Conservation (phyloP, 2,113 vertebrate species). For the Otolemur garnettii region DNA sequence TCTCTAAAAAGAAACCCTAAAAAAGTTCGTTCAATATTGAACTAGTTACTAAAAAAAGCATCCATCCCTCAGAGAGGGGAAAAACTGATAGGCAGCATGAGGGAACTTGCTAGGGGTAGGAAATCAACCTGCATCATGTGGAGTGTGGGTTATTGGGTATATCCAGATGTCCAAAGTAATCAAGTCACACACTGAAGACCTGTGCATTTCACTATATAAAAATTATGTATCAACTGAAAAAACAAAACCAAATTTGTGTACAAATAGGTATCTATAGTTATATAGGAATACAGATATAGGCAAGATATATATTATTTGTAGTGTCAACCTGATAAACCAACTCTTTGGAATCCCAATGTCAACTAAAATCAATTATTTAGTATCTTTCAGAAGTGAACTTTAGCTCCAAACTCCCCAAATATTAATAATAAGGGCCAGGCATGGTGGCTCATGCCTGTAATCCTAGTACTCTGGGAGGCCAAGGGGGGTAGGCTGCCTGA, state of each 20-base stretch:
- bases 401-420: background rate
- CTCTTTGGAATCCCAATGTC: conserved; percentile 2
- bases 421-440: too few relatives aligned
- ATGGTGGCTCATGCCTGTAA: too few relatives aligned
- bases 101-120: background rate
- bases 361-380: background rate
- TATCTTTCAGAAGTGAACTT: background rate
- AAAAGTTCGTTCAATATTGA: background rate
- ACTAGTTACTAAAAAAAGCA: background rate
- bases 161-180: background rate
- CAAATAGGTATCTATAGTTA: background rate
- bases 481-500: too few relatives aligned
- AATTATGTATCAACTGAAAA: background rate
- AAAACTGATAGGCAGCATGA: background rate
- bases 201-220: background rate
- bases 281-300: too few relatives aligned
- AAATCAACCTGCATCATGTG: background rate
- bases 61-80: background rate
- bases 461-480: too few relatives aligned
- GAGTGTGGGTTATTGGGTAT: background rate
- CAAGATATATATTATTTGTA: background rate
- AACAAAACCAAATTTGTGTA: background rate
- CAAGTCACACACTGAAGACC: background rate
- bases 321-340: background rate
- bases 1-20: background rate